These are phyloP conservation scores for Rhinoraja longicauda DNA, from an alignment of 2,797 vertebrate genomes.

Conservation along the genomic window DNA sequence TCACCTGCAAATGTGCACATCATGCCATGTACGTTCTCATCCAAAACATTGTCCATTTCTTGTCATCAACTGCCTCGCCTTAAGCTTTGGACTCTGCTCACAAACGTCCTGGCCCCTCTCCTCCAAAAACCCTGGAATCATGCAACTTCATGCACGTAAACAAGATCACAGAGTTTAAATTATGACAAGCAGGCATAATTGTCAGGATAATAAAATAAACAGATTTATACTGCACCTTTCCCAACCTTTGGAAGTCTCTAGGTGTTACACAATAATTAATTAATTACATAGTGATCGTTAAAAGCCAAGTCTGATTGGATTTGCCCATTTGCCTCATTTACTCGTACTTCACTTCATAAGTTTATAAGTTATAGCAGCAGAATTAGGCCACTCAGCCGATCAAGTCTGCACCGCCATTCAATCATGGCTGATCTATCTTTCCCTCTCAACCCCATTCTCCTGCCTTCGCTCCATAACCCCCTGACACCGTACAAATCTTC, in stretches of 20 bases:
- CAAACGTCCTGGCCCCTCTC: too few relatives aligned
- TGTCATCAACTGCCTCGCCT: too few relatives aligned
- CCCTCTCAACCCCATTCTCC: too few relatives aligned
- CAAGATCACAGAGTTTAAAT: not conserved
- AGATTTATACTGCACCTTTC: not conserved
- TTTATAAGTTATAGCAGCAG: too few relatives aligned
- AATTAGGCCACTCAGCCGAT: too few relatives aligned
- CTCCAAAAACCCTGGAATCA: not conserved
- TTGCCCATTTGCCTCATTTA: not conserved
- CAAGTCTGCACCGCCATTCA: too few relatives aligned
- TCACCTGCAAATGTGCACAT: too few relatives aligned
- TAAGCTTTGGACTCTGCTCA: too few relatives aligned
- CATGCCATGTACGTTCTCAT: too few relatives aligned
- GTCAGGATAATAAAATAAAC: not conserved
- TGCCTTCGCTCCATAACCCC: too few relatives aligned
- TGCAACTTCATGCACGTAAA: not conserved
- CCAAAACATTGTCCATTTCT: not conserved
- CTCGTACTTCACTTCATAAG: not conserved
- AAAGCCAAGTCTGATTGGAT: not conserved
- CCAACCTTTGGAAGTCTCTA: not conserved
- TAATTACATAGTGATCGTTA: not conserved
- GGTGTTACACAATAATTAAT: not conserved
- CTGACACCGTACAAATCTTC: not conserved
- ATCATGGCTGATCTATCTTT: too few relatives aligned
- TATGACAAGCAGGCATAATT: not conserved